Percentiles rank a stretch among this genome's conserved stretches.
These are phyloP conservation scores for Agriotes lineatus DNA, from an alignment of 2,888 invertebrate genomes.

Conservation along the genomic window DNA sequence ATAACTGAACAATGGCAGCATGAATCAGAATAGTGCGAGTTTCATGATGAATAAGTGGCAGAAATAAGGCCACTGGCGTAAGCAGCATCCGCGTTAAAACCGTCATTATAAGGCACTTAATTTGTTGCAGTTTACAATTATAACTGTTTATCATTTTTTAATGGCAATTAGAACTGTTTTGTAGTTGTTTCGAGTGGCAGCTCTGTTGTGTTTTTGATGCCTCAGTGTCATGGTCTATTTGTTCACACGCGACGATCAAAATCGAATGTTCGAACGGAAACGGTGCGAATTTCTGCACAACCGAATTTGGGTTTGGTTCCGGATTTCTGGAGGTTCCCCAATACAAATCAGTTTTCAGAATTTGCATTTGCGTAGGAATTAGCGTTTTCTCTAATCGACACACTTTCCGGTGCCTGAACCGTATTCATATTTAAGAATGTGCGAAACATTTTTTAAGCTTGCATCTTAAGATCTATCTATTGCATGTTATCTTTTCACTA, in stretches of 20 bases:
- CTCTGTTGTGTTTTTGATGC: not conserved
- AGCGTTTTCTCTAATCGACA: too few species aligned
- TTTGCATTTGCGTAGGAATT: too few species aligned
- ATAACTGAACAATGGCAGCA: constrained; percentile 3
- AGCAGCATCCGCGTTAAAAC: constrained; percentile 18
- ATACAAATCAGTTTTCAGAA: too few species aligned
- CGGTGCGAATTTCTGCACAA: not conserved
- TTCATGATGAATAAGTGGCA: constrained; percentile 7
- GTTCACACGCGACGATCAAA: not conserved
- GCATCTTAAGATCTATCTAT: too few species aligned
- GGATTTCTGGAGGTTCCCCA: too few species aligned
- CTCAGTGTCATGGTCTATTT: not conserved
- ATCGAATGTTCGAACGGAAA: too few species aligned
- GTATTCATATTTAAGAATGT: too few species aligned
- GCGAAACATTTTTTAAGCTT: too few species aligned
- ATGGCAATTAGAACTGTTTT: not conserved
- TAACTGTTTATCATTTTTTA: constrained; percentile 24
- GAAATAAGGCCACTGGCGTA: constrained; percentile 21
- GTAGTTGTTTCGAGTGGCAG: not conserved
- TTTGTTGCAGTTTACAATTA: constrained; percentile 23
- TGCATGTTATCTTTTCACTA: too few species aligned
- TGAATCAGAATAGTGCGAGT: not conserved
- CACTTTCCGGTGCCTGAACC: too few species aligned
- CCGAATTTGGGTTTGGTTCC: too few species aligned
- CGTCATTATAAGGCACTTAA: constrained; percentile 19